phyloP scores from a whole-genome alignment of 1,140 invertebrate genomes.

The Littorina saxatilis region DNA sequence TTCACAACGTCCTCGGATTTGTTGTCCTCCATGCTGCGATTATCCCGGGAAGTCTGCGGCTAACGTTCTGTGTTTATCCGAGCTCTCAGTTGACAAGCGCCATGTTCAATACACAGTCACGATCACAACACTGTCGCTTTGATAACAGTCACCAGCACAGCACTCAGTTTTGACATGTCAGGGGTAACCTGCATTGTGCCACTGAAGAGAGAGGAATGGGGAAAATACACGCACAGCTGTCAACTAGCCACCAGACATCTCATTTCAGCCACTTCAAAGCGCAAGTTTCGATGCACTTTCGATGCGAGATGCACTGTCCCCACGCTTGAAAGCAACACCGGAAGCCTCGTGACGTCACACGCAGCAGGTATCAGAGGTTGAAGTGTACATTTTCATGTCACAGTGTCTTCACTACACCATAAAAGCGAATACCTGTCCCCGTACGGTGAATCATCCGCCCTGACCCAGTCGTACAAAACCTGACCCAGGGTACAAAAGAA shows the following conservation, averaged over 20 bases:
- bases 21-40: neutral
- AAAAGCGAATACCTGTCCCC: too few species aligned
- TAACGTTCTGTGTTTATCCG: neutral
- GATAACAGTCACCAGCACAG: neutral
- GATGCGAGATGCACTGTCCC: conserved; percentile 3
- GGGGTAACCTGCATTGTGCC: neutral
- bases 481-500: too few species aligned
- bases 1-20: neutral
- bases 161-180: neutral
- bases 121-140: neutral
- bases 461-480: too few species aligned
- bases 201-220: neutral
- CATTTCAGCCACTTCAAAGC: neutral
- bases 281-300: conserved; percentile 2
- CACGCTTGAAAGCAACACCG: neutral
- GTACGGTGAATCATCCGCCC: too few species aligned
- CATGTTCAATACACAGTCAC: neutral
- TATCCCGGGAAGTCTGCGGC: too few species aligned
- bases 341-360: conserved; percentile 14
- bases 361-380: too few species aligned
- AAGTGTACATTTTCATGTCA: too few species aligned
- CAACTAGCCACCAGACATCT: neutral
- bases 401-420: too few species aligned
- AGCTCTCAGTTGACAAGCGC: neutral
- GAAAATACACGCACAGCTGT: neutral